Conservation (phyloP, 2,888 invertebrate genomes). For the Apotomis capreana region DNA sequence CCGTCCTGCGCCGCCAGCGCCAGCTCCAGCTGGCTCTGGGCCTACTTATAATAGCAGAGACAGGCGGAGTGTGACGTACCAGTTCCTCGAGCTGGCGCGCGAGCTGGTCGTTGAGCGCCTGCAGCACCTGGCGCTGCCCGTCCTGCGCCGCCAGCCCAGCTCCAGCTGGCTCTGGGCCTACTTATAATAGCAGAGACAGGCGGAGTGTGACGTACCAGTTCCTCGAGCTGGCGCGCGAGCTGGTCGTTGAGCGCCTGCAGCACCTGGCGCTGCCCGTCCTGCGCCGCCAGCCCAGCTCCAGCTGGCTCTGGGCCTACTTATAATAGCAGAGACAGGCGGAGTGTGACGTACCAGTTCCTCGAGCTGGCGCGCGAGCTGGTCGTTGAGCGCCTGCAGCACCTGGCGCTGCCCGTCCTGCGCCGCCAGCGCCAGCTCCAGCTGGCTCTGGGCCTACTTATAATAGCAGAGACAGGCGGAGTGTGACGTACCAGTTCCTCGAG, state of each 20-base stretch:
- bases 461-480: no score
- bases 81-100: conserved; percentile 91
- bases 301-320: conserved; percentile 89
- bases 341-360: conserved; percentile 86
- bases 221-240: conserved; percentile 90
- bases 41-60: conserved; percentile 74
- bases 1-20: conserved; percentile 91
- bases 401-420: conserved; percentile 92
- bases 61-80: conserved; percentile 56
- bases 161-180: conserved; percentile 87
- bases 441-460: conserved; percentile 88
- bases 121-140: conserved; percentile 85
- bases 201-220: conserved; percentile 79
- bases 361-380: conserved; percentile 91
- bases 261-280: conserved; percentile 91
- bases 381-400: conserved; percentile 91
- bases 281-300: conserved; percentile 90
- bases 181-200: conserved; percentile 59
- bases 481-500: conserved; percentile 88
- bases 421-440: conserved; percentile 89
- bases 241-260: conserved; percentile 92
- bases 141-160: neutral
- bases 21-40: conserved; percentile 91
- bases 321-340: no score
- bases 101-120: conserved; percentile 92